Evolutionary conservation across 2,113 vertebrate genomes (phyloP), one percentile per base, ranked within the genome.

Genomic region (Stegastes partitus): DNA sequence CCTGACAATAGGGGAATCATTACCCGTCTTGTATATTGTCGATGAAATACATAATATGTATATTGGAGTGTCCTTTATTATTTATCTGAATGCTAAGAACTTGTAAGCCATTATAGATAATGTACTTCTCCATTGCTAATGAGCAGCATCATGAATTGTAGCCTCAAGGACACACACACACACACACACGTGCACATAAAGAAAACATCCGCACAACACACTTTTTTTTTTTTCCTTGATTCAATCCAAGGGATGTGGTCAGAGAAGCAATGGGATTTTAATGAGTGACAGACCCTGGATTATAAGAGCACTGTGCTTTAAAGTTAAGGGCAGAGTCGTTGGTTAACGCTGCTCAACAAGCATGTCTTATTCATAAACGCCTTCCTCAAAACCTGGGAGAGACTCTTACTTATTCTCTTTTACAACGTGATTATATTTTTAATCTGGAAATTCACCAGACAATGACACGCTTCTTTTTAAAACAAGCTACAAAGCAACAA

Each of bases 241-340:
- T 23, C 37, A 37, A 53, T 70, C 45, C 37, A 39, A 39, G 6
- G 73, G 58, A 83, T 62, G 66, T n/a, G 44, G 28, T 31, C 19
- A 25, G 5, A 73, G 15, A 75, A 55, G 42, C 58, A 79, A 64
- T 63, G 19, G 28, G 47, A 63, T 67, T 49, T 67, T 68, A 65
- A 82, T 75, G 65, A 72, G 63, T 73, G 54, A 79, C 47, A 57
- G 31, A 56, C 28, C 7, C 39, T 67, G 44, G 67, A 65, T 59
- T 57, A 74, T 77, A 31, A 65, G 44, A 62, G 44, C 45, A 2
- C 5, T 51, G 42, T 11, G 39, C 26, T 74, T 77, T 68, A n/a
- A 66, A 70, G 31, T 66, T 66, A n/a, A 56, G 22, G 23, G 53
- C 45, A 70, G 16, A 74, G 34, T 62, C 50, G 42, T 68, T 51